Conservation (phyloP, 2,888 invertebrate genomes). For the Leptinotarsa rubiginosa region DNA sequence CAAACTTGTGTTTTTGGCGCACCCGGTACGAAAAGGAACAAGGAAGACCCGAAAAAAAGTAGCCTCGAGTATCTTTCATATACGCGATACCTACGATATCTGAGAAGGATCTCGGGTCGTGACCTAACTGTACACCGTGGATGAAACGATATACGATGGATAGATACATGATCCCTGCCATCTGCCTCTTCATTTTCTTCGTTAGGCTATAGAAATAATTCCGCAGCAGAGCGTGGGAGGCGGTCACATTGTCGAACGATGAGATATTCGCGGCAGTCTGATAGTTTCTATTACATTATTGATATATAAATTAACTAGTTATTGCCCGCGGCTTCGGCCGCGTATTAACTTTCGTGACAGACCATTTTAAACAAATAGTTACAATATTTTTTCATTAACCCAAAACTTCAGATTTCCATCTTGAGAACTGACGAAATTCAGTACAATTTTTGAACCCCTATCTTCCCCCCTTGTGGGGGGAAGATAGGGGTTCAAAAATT, state of each 20-base stretch:
- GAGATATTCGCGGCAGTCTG: background rate
- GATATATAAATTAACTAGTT: too few relatives aligned
- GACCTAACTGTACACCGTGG: conserved; percentile 14
- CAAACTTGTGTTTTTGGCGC: background rate
- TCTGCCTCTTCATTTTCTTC: conserved; percentile 2
- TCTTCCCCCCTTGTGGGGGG: background rate
- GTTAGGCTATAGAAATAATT: background rate
- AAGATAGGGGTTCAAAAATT: too few relatives aligned
- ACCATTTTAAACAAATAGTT: too few relatives aligned
- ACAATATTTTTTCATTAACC: too few relatives aligned
- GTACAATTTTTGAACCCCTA: background rate
- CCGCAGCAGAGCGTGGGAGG: background rate
- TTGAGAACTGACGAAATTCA: background rate
- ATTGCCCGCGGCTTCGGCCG: too few relatives aligned
- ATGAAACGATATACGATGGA: background rate
- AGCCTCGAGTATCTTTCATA: background rate
- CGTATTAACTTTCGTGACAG: too few relatives aligned
- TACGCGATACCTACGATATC: conserved; percentile 9
- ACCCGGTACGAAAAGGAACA: background rate
- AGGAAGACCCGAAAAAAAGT: conserved; percentile 8
- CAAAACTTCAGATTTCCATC: too few relatives aligned
- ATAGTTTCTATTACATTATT: too few relatives aligned
- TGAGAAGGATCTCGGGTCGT: conserved; percentile 5
- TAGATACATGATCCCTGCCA: conserved; percentile 10
- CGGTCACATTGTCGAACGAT: background rate